Evolutionary conservation across 2,113 vertebrate genomes (phyloP).

Genomic region (Mormyrus iriodes): DNA sequence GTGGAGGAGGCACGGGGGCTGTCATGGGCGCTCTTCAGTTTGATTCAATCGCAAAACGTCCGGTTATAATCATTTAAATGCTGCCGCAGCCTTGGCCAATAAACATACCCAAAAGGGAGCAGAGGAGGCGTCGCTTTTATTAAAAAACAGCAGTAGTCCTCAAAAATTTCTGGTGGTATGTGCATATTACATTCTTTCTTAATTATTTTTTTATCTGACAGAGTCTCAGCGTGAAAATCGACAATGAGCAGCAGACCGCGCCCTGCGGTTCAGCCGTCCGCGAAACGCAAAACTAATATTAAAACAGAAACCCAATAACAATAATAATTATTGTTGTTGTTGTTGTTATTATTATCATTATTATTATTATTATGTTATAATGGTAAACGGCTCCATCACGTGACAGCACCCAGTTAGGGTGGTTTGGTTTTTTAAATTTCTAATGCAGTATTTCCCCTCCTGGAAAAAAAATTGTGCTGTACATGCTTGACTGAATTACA

Average conservation of each 20-base stretch:
- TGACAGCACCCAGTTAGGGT: not conserved
- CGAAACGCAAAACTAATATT: not conserved
- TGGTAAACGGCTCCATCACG: not conserved
- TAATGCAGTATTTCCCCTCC: not conserved
- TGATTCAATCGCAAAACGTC: conserved; percentile 11
- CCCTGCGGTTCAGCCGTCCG: not conserved
- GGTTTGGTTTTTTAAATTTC: not conserved
- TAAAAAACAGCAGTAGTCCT: conserved; percentile 6
- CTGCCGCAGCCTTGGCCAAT: not conserved
- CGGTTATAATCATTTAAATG: not conserved
- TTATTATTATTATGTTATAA: not conserved
- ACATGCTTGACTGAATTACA: not conserved
- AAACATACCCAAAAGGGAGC: not conserved
- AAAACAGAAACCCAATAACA: not conserved
- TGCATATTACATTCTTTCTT: conserved; percentile 2
- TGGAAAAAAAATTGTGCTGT: not conserved
- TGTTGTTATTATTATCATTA: not conserved
- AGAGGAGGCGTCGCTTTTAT: not conserved
- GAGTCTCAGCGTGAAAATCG: not conserved
- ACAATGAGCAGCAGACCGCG: not conserved
- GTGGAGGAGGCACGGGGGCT: not conserved
- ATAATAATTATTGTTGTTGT: no score
- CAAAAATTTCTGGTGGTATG: not conserved
- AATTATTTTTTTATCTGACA: conserved; percentile 3
- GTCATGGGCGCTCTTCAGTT: not conserved